phyloP scores from a whole-genome alignment of 2,888 invertebrate genomes.

The Ochropleura leucogaster region DNA sequence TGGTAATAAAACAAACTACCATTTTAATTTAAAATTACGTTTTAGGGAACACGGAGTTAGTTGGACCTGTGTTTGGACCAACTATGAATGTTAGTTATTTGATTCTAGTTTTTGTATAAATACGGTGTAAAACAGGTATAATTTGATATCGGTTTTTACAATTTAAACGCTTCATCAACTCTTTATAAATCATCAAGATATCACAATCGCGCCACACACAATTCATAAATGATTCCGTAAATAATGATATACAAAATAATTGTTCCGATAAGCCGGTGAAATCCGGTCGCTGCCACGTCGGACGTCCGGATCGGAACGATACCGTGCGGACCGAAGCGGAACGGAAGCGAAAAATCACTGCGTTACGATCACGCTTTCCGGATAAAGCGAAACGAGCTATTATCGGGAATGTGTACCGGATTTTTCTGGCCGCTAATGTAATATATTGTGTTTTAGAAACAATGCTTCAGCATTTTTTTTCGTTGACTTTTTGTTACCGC shows the following conservation, averaged over 20 bases:
- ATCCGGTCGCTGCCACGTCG: slow-evolving; percentile 41
- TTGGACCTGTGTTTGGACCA: no score
- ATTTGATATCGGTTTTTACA: slow-evolving; percentile 8
- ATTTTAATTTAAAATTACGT: slow-evolving; percentile 17
- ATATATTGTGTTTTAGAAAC: slow-evolving; percentile 29
- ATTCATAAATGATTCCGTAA: slow-evolving; percentile 43
- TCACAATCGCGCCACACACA: slow-evolving; percentile 10
- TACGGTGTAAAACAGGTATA: neutral
- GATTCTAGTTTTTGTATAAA: neutral
- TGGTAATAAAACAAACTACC: neutral
- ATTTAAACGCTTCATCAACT: slow-evolving; percentile 2
- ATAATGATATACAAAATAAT: slow-evolving; percentile 49
- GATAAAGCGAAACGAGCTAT: slow-evolving; percentile 46
- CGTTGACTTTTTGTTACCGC: neutral
- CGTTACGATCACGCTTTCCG: slow-evolving; percentile 52
- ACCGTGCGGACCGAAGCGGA: slow-evolving; percentile 33
- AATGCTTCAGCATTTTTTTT: slow-evolving; percentile 1
- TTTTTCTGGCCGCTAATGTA: slow-evolving; percentile 21
- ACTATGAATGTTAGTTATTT: neutral
- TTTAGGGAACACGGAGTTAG: neutral
- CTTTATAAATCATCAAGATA: slow-evolving; percentile 34
- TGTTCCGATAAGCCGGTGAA: slow-evolving; percentile 49
- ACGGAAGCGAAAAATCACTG: slow-evolving; percentile 61
- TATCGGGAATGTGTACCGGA: slow-evolving; percentile 25
- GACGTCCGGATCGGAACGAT: slow-evolving; percentile 60